Conservation (phyloP, 2,797 vertebrate genomes). For the Florisuga fusca region DNA sequence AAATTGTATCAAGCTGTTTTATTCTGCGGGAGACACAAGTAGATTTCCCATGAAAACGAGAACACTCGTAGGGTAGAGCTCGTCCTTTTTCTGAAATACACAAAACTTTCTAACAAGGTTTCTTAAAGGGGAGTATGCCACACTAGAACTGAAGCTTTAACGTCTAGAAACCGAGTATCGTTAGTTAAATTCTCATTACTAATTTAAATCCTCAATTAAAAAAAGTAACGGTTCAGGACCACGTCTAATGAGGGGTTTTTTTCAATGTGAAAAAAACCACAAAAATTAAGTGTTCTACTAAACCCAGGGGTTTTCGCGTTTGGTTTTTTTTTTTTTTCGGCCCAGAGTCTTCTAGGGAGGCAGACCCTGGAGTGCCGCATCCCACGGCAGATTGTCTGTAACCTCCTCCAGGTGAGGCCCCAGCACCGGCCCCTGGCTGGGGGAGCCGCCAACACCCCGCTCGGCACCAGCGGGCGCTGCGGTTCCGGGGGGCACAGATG, state of each 20-base stretch:
- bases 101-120: neutral
- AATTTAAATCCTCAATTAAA: too few species aligned
- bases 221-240: too few species aligned
- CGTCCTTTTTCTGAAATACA: neutral
- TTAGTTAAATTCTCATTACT: neutral
- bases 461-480: neutral
- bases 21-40: neutral
- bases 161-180: neutral
- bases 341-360: neutral
- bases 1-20: neutral
- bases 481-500: too few species aligned
- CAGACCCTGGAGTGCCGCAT: rapidly evolving
- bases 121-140: neutral
- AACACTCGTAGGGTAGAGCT: neutral
- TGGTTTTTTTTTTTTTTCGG: neutral
- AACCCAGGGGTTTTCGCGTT: neutral
- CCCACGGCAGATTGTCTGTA: neutral
- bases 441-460: rapidly evolving
- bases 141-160: neutral
- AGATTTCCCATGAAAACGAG: neutral
- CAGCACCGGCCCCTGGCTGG: rapidly evolving
- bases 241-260: neutral
- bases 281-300: neutral
- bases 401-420: neutral
- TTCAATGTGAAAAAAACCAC: neutral